These are phyloP conservation scores for Schlechtendalia chinensis DNA, from an alignment of 1,140 invertebrate genomes.

Conservation along the genomic window DNA sequence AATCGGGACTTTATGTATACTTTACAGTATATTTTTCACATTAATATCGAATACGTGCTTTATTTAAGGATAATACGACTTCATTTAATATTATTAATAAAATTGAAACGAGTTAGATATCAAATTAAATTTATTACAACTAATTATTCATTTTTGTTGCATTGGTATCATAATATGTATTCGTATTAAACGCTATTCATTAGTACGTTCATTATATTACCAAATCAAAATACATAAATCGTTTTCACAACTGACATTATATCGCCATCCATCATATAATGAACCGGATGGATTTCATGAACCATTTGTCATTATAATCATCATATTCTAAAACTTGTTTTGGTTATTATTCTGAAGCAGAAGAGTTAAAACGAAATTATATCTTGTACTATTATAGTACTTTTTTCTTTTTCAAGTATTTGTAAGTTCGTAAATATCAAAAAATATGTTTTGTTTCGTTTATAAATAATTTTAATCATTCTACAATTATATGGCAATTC, in stretches of 20 bases:
- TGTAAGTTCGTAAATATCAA: neutral
- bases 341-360: neutral
- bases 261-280: slow-evolving; percentile 8
- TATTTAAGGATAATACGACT: too few species aligned
- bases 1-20: too few species aligned
- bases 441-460: neutral
- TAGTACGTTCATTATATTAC: neutral
- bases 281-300: slow-evolving; percentile 19
- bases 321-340: neutral
- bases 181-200: neutral
- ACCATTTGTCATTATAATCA: slow-evolving; percentile 36
- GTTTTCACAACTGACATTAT: slow-evolving; percentile 15
- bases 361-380: slow-evolving; percentile 4
- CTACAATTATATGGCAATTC: neutral
- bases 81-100: too few species aligned
- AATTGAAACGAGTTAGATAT: neutral
- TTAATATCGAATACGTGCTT: too few species aligned
- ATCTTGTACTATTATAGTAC: neutral
- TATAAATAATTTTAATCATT: slow-evolving; percentile 2
- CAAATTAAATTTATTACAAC: neutral
- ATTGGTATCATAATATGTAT: neutral
- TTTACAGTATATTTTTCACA: neutral
- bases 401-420: neutral
- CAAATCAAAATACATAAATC: slow-evolving; percentile 16
- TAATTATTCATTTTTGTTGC: neutral